These are phyloP conservation scores for Ceramica pisi DNA, from an alignment of 2,888 invertebrate species.

Conservation along the genomic window DNA sequence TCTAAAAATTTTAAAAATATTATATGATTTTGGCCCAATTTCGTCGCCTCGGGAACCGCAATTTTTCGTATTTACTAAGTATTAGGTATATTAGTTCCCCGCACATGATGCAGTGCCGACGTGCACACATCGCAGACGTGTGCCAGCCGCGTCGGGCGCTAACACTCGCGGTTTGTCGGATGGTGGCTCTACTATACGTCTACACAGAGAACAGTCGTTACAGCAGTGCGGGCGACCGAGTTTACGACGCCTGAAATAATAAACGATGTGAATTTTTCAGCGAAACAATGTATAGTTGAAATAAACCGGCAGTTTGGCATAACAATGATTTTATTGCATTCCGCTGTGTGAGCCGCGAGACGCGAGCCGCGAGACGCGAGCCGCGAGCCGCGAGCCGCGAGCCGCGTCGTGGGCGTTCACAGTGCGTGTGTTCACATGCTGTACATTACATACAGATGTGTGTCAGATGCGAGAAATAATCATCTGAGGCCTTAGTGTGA, in stretches of 20 bases:
- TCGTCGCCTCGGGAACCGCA: no score
- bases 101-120: conserved; percentile 17
- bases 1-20: no score
- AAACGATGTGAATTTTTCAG: conserved; percentile 32
- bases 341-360: not conserved
- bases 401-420: not conserved
- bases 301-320: conserved; percentile 29
- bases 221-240: not conserved
- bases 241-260: conserved; percentile 40
- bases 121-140: not conserved
- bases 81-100: no score
- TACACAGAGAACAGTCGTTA: not conserved
- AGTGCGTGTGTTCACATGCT: no score
- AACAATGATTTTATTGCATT: conserved; percentile 35
- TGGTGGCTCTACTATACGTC: not conserved
- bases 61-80: no score
- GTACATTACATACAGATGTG: not conserved
- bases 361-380: no score
- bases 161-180: not conserved
- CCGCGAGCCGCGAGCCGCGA: no score
- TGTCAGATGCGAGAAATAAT: not conserved
- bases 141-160: not conserved
- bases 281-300: conserved; percentile 33
- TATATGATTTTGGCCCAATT: no score
- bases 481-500: no score